Evolutionary conservation across 1,140 invertebrate genomes (phyloP).

Genomic region (Chlorops oryzae): DNA sequence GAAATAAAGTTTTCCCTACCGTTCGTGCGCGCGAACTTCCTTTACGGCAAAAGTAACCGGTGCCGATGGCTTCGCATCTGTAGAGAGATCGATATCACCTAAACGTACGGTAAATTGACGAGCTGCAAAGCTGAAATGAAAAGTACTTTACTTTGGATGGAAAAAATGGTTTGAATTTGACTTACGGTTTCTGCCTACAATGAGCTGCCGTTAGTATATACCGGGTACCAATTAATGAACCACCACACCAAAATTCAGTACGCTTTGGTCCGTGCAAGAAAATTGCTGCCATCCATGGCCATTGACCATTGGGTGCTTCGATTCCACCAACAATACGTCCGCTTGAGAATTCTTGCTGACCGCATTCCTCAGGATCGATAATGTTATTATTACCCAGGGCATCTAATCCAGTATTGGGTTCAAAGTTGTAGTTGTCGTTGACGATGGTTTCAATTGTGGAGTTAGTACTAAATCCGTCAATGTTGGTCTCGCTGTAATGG

Average conservation of each 20-base stretch:
- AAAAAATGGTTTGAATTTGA: conserved; percentile 4
- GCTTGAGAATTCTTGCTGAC: conserved; percentile 71
- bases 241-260: conserved; percentile 92
- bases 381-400: conserved; percentile 47
- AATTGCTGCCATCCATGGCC: conserved; percentile 93
- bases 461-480: conserved; percentile 38
- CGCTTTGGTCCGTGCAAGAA: conserved; percentile 78
- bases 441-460: conserved; percentile 44
- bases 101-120: conserved; percentile 82
- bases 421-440: conserved; percentile 45
- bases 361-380: conserved; percentile 62
- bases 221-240: conserved; percentile 71
- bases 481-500: conserved; percentile 21
- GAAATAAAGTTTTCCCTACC: conserved; percentile 19
- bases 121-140: conserved; percentile 64
- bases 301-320: conserved; percentile 71
- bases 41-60: conserved; percentile 71
- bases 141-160: no score
- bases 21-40: conserved; percentile 70
- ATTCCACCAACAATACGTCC: conserved; percentile 85
- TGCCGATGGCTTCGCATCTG: conserved; percentile 72
- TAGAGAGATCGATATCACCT: conserved; percentile 79
- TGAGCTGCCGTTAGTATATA: conserved; percentile 88
- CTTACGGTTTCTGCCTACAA: conserved; percentile 84
- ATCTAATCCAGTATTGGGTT: conserved; percentile 33